phyloP scores from a whole-genome alignment of 2,797 vertebrate genomes.

The Cheirogaleus major region DNA sequence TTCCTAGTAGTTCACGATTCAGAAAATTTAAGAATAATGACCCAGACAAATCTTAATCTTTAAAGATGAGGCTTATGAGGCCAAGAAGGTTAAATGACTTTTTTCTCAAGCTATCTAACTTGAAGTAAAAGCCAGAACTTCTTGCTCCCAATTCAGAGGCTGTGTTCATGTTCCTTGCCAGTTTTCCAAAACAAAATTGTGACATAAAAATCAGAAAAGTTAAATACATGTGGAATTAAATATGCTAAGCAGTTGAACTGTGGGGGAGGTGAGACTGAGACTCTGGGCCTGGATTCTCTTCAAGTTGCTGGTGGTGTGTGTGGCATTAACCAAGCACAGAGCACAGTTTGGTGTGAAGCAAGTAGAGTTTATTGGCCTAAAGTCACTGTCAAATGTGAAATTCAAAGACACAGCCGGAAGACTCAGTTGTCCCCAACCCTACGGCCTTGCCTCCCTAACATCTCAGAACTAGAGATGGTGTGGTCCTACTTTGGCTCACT shows the following conservation, averaged over 20 bases:
- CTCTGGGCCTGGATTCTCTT: not conserved
- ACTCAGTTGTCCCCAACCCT: not conserved
- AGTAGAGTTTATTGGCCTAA: not conserved
- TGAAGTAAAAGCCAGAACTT: not conserved
- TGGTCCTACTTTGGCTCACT: not conserved
- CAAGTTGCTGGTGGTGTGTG: not conserved
- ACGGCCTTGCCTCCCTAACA: not conserved
- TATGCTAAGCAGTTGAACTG: not conserved
- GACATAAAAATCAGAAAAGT: not conserved
- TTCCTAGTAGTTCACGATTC: not conserved
- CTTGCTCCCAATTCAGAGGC: not conserved
- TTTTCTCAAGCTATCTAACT: not conserved
- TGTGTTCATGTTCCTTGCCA: not conserved
- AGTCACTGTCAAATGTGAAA: not conserved
- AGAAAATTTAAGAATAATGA: slow-evolving; percentile 8
- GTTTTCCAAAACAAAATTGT: slow-evolving; percentile 24
- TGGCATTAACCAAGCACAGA: not conserved
- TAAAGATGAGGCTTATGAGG: not conserved
- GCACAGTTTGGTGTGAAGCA: not conserved
- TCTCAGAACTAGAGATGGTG: not conserved
- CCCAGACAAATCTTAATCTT: not conserved
- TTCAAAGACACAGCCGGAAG: not conserved
- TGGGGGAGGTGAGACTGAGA: not conserved
- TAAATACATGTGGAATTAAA: not conserved
- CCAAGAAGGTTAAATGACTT: not conserved